Evolutionary conservation across 2,888 invertebrate species (phyloP).

Genomic region (Listrodromus nycthemerus): DNA sequence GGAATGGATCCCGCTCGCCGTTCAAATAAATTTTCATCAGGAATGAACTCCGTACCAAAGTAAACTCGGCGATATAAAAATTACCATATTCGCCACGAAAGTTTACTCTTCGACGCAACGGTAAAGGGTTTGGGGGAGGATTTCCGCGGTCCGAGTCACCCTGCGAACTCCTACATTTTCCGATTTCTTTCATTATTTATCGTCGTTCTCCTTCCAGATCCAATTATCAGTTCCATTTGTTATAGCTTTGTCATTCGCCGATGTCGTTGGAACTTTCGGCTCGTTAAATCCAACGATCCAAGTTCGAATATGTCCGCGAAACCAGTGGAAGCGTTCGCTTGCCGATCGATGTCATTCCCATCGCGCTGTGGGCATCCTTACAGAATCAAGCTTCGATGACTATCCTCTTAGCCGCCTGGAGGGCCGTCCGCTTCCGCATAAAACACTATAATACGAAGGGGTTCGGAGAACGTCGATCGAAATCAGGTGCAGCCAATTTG

Average conservation of each 20-base stretch:
- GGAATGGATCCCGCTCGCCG: background rate
- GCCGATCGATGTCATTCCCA: constrained; percentile 53
- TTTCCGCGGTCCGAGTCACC: constrained; percentile 24
- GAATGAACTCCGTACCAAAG: background rate
- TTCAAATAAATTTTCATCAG: background rate
- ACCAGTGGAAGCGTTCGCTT: constrained; percentile 19
- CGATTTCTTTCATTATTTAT: constrained; percentile 24
- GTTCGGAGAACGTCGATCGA: constrained; percentile 75
- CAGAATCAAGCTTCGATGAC: constrained; percentile 1
- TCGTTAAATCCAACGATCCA: constrained; percentile 79
- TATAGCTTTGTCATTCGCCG: constrained; percentile 48
- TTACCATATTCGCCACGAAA: background rate
- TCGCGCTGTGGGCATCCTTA: constrained; percentile 34
- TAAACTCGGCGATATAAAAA: background rate
- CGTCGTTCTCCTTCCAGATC: background rate
- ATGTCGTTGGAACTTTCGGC: constrained; percentile 74
- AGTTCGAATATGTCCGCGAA: constrained; percentile 66
- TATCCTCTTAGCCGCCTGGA: background rate
- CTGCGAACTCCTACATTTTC: background rate
- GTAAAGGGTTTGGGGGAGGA: background rate
- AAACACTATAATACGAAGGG: constrained; percentile 75
- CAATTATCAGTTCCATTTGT: constrained; percentile 21
- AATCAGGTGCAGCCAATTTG: constrained; percentile 82
- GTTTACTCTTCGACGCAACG: background rate
- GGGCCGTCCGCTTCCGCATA: constrained; percentile 67